Base-by-base conservation (phyloP, 2,888 invertebrate species). In the Allacma fusca region DNA sequence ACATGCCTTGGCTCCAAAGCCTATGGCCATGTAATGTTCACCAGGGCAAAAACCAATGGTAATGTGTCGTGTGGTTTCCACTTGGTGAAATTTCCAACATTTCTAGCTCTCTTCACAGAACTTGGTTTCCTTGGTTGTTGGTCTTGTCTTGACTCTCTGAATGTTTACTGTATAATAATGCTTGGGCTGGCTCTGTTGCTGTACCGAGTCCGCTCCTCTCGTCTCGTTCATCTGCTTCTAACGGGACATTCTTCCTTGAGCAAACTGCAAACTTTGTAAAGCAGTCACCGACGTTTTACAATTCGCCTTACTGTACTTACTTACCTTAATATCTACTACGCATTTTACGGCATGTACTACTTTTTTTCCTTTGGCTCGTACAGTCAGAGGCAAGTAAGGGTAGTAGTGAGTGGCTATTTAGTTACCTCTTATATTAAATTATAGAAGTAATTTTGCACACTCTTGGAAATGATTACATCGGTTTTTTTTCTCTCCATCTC, bases 31-130 rank as follows among this genome's bases (percentile, higher is more conserved):
- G 29, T 62, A 73, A 59, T 73, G 73, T 57, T 73, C 73, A 73
- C 29, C 73, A 73, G 57, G 57, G 62, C 62, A 70, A 73, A 73
- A 73, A 29, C 64, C 73, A 73, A 73, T 73, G 73, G 73, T 73
- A 65, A 65, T 73, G 73, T 73, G 62, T 62, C 57, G 28, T 62
- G 73, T 73, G 73, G 73, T 73, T 73, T 73, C 73, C 24, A 73
- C 73, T 73, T 73, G 73, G 73, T 62, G 73, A 72, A 72, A 72
- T 73, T 73, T 70, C 73, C 40, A 26, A 28, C 40, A 34, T 73
- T 64, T 73, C 40, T 62, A 34, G 62, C 62, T 21, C 40, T 73
- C 59, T 72, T 72, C 57, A 72, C 73, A 73, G 59, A 70, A 73
- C 23, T 73, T 73, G 62, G 73, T 62, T 73, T 73, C 73, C 73